Evolutionary conservation across 1,140 invertebrate genomes (phyloP).

Genomic region (Diachasmimorpha longicaudata): DNA sequence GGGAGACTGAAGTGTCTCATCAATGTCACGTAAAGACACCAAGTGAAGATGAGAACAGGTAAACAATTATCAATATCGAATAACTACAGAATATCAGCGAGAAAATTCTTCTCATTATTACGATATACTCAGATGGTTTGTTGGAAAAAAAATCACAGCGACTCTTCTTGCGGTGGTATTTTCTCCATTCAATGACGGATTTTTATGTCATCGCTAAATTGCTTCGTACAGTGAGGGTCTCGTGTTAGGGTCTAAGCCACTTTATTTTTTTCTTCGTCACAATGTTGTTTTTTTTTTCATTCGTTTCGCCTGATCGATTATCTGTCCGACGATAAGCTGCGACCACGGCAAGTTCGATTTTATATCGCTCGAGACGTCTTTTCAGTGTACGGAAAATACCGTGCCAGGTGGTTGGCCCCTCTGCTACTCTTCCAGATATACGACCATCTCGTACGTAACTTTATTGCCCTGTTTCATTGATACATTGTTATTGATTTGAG

Average conservation of each 20-base stretch:
- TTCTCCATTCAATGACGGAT: constrained; percentile 31
- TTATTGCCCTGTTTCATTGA: constrained; percentile 13
- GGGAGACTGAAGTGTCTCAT: no score
- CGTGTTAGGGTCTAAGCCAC: neutral
- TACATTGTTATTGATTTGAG: constrained; percentile 9
- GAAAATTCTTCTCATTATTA: no score
- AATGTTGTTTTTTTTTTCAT: neutral
- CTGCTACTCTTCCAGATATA: neutral
- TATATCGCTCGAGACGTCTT: constrained; percentile 11
- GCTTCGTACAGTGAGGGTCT: constrained; percentile 1
- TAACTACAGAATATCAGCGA: no score
- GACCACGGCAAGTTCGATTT: constrained; percentile 3
- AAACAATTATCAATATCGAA: no score
- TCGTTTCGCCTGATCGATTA: constrained; percentile 2
- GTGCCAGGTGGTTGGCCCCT: neutral
- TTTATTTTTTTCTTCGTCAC: neutral
- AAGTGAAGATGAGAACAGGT: no score
- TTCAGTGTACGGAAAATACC: constrained; percentile 11
- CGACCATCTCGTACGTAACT: constrained; percentile 3
- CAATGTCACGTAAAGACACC: no score
- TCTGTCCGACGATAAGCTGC: constrained; percentile 13
- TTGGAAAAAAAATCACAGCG: constrained; percentile 2
- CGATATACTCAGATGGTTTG: no score
- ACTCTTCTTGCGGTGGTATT: neutral
- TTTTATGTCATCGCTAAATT: constrained; percentile 37